Evolutionary conservation across 2,797 vertebrate species (phyloP), one percentile per base, ranked within the genome.

Genomic region (Lacerta viridis): DNA sequence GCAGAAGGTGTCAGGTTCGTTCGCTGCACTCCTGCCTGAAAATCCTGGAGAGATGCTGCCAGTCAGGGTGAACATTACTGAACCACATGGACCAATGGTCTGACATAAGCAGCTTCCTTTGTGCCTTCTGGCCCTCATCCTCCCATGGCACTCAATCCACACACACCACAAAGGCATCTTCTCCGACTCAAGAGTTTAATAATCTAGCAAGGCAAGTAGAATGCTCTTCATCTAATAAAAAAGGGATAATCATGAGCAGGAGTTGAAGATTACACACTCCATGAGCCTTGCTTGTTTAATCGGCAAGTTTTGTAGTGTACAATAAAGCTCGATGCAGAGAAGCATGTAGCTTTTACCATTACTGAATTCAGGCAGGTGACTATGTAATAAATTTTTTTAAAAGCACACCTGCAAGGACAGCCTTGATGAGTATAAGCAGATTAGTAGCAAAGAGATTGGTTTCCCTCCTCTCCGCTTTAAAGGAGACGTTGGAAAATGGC

Each of bases 201-300:
- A 80, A 88, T 25, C 33, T 41, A n/a, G 36, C 5, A 36, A 13
- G 1, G 33, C 0, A 4, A 18, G 27, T 61, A 29, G 2, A 1
- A 17, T 29, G n/a, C 20, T 82, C 66, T 82, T 84, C 71, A 66
- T 88, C 1, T 55, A 80, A 50, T 87, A 92, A 92, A 84, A 87
- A 89, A 90, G 36, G 72, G 88, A 83, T 84, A 94, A 87, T 93
- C 0, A 6, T 88, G 80, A 88, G 82, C 93, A 69, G 89, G 55
- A 87, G 46, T 89, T 92, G 92, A 87, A 80, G 55, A 88, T 83
- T 64, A 46, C 20, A 78, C 85, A 18, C 80, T 78, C 81, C 93
- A 89, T 78, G 87, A 93, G 50, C 88, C 93, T 66, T 85, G 82
- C 79, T 94, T 93, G 92, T 88, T 76, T 80, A 84, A 41, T 84